Evolutionary conservation across 2,888 invertebrate species (phyloP), one percentile per base, ranked within the genome.

Genomic region (Thera obeliscata): DNA sequence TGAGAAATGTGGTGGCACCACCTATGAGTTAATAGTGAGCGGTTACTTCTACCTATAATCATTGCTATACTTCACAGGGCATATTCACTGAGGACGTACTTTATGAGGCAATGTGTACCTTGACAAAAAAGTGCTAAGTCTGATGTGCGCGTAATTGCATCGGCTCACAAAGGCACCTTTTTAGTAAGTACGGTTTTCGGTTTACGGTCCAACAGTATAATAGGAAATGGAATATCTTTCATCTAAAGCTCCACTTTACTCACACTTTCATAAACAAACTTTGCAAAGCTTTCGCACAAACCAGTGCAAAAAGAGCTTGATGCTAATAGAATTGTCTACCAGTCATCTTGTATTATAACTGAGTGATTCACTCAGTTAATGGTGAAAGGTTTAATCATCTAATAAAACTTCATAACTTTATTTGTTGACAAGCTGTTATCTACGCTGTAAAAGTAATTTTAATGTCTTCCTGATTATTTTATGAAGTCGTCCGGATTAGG

Each of bases 371-470:
- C 12, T 50, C 50, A 50, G 49, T 22, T 22, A 54, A 36, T 46
- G 7, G 33, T 4, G 43, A 57, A 64, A 57, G 54, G 12, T 46
- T 56, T 66, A 61, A 43, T 49, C 2, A 41, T 36, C 50, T 2
- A 61, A 65, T 65, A 61, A 61, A 65, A 60, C 43, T 49, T 36
- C 61, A 56, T 57, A 67, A 67, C 54, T 69, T 63, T 60, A 72
- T 67, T 68, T 67, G 58, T 56, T 54, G 60, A 60, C 67, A 69
- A 68, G 70, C 72, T 66, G 70, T 64, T 70, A 68, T 70, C 64
- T 50, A 8, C 46, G 64, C 57, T 66, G 64, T 73, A 59, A 66
- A 71, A 64, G 61, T 56, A 56, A 52, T 67, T 69, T 72, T 66
- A 67, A 65, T 65, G 48, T 50, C 49, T 66, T 56, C 9, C 46